A percentile compares a stretch with the other conserved stretches of the same genome.
Conservation (phyloP, 2,797 vertebrate genomes). For the Fratercula arctica region DNA sequence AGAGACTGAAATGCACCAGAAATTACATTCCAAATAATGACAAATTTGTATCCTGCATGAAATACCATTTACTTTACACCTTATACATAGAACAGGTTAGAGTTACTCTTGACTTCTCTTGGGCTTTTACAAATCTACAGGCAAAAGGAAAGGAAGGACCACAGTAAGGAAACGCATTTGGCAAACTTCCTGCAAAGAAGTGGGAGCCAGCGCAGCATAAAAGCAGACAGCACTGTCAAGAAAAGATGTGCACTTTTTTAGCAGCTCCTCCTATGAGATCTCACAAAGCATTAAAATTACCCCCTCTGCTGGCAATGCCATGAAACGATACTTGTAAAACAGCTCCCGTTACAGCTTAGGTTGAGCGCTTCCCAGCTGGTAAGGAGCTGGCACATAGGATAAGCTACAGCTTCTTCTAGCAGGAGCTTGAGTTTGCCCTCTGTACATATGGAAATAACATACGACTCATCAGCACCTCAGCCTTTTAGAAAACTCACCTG, state of each 20-base stretch:
- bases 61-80: neutral
- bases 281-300: neutral
- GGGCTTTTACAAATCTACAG: neutral
- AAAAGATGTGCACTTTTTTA: rapidly evolving
- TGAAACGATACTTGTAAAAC: neutral
- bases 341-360: rapidly evolving
- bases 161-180: neutral
- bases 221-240: neutral
- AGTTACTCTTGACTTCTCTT: neutral
- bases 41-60: neutral
- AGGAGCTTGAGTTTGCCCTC: too few species aligned
- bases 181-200: neutral
- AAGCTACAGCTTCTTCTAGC: neutral
- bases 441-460: rapidly evolving
- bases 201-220: neutral
- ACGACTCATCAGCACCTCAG: rapidly evolving
- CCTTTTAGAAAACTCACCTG: neutral
- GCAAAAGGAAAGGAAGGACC: neutral
- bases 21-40: neutral
- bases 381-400: neutral
- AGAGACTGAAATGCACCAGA: neutral
- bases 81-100: neutral
- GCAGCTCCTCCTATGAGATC: too few species aligned
- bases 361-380: neutral
- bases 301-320: conserved; percentile 3